These are phyloP conservation scores for Bemisia tabaci DNA, from an alignment of 1,140 invertebrate species.

Conservation along the genomic window DNA sequence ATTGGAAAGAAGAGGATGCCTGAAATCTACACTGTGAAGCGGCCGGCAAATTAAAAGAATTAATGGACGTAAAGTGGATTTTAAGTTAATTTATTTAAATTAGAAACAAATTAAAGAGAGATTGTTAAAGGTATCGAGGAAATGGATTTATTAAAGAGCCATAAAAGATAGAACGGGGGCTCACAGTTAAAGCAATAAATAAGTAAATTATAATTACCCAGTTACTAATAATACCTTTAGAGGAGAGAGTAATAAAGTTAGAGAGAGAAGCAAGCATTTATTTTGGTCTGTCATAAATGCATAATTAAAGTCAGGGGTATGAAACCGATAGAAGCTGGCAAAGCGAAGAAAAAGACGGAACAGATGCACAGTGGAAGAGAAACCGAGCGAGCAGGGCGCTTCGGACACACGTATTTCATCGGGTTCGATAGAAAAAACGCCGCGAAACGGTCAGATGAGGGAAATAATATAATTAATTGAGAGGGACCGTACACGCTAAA, in stretches of 20 bases:
- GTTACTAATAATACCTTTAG: neutral
- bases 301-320: neutral
- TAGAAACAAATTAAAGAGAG: neutral
- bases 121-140: neutral
- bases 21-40: too few relatives aligned
- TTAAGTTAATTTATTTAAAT: conserved; percentile 1
- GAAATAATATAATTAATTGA: neutral
- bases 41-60: too few relatives aligned
- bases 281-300: neutral
- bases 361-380: neutral
- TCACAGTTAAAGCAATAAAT: neutral
- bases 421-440: too few relatives aligned
- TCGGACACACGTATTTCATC: too few relatives aligned
- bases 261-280: neutral
- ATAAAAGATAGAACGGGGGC: neutral
- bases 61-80: too few relatives aligned
- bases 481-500: neutral
- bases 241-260: neutral
- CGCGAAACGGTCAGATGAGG: neutral
- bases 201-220: neutral
- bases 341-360: neutral
- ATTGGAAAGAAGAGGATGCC: too few relatives aligned
- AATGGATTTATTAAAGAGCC: neutral
- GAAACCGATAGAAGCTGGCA: neutral
- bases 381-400: too few relatives aligned